phyloP scores from a whole-genome alignment of 2,797 vertebrate genomes.

The Falco novaeseelandiae region DNA sequence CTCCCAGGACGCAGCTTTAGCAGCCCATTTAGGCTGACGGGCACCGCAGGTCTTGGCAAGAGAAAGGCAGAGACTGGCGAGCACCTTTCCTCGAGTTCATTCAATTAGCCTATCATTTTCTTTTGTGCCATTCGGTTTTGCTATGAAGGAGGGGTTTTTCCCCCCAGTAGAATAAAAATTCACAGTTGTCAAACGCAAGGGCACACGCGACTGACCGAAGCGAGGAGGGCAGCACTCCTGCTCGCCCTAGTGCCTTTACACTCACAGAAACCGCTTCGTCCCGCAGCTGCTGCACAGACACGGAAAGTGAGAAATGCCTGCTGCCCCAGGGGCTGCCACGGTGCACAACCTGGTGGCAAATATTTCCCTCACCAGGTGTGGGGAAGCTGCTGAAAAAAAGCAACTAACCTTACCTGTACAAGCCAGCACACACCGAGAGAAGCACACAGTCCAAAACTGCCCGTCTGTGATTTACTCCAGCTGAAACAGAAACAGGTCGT shows the following conservation, averaged over 20 bases:
- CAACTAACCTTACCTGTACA: background rate
- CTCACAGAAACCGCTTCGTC: background rate
- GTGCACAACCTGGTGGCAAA: background rate
- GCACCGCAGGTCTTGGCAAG: fast-evolving
- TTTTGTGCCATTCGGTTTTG: background rate
- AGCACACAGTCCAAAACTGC: background rate
- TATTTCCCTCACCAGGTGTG: background rate
- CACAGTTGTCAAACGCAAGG: background rate
- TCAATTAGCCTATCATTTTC: background rate
- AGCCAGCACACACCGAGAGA: background rate
- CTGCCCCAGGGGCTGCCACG: background rate
- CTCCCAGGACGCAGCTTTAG: background rate
- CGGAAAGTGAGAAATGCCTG: background rate
- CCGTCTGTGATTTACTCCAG: background rate
- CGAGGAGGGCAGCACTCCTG: background rate
- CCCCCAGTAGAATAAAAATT: background rate
- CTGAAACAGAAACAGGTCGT: background rate
- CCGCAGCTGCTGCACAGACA: fast-evolving
- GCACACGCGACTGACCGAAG: fast-evolving
- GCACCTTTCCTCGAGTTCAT: background rate
- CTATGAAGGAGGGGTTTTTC: fast-evolving
- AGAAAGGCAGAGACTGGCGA: background rate
- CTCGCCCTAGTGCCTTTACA: fast-evolving
- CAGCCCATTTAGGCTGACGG: background rate
- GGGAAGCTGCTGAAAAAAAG: background rate